Evolutionary conservation across 1,140 invertebrate species (phyloP).

Genomic region (Lepeophtheirus salmonis): DNA sequence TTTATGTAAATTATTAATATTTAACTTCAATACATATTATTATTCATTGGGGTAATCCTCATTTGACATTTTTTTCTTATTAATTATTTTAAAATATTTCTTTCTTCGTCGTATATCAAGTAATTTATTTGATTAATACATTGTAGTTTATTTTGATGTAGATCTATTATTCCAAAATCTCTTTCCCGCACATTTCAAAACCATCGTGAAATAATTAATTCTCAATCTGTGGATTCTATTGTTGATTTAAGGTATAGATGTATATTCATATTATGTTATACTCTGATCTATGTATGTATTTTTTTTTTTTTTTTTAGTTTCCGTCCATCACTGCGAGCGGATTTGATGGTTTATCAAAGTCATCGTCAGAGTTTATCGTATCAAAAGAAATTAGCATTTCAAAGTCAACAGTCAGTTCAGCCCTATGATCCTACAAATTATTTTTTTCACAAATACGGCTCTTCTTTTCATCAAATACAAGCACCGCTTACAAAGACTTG

Average conservation of each 20-base stretch:
- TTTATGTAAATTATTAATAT: too few relatives aligned
- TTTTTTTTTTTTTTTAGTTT: not conserved
- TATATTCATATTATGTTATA: not conserved
- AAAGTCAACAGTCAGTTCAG: constrained; percentile 26
- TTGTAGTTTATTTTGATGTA: too few relatives aligned
- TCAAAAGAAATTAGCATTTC: constrained; percentile 22
- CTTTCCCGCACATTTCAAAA: constrained; percentile 59
- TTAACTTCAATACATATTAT: too few relatives aligned
- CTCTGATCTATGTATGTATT: not conserved
- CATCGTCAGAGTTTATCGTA: not conserved
- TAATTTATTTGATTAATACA: too few relatives aligned
- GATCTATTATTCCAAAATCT: constrained; percentile 76
- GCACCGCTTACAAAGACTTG: constrained; percentile 13
- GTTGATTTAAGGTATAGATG: not conserved
- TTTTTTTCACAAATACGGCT: constrained; percentile 78
- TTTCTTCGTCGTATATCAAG: too few relatives aligned
- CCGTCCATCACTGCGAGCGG: not conserved
- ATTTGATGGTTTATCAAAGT: constrained; percentile 16
- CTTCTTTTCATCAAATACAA: constrained; percentile 43
- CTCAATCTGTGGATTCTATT: constrained; percentile 16
- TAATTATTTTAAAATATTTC: too few relatives aligned
- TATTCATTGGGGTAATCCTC: too few relatives aligned
- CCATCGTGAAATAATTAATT: constrained; percentile 30
- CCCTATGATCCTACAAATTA: constrained; percentile 56
- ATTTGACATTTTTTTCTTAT: too few relatives aligned